phyloP scores from a whole-genome alignment of 2,888 invertebrate species.

The Andricus quercusramuli region DNA sequence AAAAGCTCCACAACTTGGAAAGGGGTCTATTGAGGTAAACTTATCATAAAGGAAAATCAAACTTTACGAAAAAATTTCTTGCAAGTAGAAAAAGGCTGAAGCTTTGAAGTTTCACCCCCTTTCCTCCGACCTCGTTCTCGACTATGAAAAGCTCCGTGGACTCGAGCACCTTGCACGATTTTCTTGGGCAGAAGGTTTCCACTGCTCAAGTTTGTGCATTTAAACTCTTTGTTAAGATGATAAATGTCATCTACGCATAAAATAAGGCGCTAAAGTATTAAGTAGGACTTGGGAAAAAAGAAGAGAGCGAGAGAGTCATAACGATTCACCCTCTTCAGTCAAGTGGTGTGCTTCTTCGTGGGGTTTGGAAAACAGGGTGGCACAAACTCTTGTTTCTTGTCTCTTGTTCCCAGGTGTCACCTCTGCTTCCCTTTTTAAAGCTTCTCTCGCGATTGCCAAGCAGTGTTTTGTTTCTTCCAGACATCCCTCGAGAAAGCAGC shows the following conservation, averaged over 20 bases:
- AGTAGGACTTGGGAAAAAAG: slow-evolving; percentile 66
- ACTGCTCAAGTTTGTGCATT: slow-evolving; percentile 48
- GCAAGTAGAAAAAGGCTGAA: background rate
- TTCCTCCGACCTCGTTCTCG: slow-evolving; percentile 12
- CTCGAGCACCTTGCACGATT: slow-evolving; percentile 52
- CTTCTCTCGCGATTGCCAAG: slow-evolving; percentile 41
- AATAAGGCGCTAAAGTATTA: slow-evolving; percentile 69
- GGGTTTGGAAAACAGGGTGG: slow-evolving; percentile 27
- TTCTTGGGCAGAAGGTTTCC: slow-evolving; percentile 30
- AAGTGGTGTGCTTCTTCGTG: background rate
- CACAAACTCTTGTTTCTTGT: slow-evolving; percentile 66
- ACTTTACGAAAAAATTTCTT: background rate
- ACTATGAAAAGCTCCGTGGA: slow-evolving; percentile 48
- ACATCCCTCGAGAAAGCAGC: slow-evolving; percentile 23
- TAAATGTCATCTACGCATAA: slow-evolving; percentile 65
- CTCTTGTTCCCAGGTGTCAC: slow-evolving; percentile 60
- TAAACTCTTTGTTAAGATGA: slow-evolving; percentile 63
- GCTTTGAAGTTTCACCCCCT: background rate
- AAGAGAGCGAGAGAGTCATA: slow-evolving; percentile 63
- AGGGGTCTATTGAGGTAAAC: slow-evolving; percentile 25
- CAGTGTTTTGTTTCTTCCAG: slow-evolving; percentile 28
- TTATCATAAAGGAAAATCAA: background rate
- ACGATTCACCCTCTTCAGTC: slow-evolving; percentile 70
- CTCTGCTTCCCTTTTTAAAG: slow-evolving; percentile 46
- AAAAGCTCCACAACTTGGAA: too few relatives aligned